These are phyloP conservation scores for Maniola jurtina DNA, from an alignment of 1,140 invertebrate genomes.

Conservation along the genomic window DNA sequence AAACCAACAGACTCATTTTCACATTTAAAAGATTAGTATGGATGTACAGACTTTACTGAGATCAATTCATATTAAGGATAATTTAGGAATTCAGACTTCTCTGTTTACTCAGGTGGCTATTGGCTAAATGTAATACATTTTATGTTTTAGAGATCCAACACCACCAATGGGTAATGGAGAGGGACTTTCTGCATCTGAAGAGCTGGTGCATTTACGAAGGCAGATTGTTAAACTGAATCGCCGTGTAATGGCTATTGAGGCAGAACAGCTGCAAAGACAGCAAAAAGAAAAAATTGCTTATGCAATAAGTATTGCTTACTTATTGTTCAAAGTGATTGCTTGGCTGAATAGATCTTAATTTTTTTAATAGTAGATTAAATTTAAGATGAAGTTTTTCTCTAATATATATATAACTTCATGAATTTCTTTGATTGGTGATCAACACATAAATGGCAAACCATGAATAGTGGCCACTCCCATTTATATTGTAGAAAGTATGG, in stretches of 20 bases:
- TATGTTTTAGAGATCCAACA: conserved; percentile 81
- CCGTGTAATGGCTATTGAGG: conserved; percentile 90
- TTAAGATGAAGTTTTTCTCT: conserved; percentile 62
- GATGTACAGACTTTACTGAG: too few species aligned
- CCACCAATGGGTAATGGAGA: conserved; percentile 82
- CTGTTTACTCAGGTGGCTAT: too few species aligned
- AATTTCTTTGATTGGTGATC: conserved; percentile 40
- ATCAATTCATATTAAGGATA: too few species aligned
- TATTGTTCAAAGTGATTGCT: conserved; percentile 90
- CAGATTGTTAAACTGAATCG: conserved; percentile 91
- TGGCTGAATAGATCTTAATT: conserved; percentile 87
- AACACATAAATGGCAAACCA: conserved; percentile 36
- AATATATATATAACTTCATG: conserved; percentile 54
- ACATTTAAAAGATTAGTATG: too few species aligned
- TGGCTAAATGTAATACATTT: conserved; percentile 14
- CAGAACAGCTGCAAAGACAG: conserved; percentile 87
- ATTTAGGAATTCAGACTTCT: too few species aligned
- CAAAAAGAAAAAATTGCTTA: conserved; percentile 91
- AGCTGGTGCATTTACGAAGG: conserved; percentile 88
- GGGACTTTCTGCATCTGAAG: conserved; percentile 85
- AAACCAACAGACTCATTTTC: too few species aligned
- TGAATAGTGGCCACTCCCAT: conserved; percentile 18
- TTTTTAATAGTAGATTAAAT: conserved; percentile 39
- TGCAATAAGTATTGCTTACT: conserved; percentile 89
- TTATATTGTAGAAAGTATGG: conserved; percentile 24